Base-by-base conservation (phyloP, 1,140 invertebrate genomes). In the Macrocentrus cingulum region DNA sequence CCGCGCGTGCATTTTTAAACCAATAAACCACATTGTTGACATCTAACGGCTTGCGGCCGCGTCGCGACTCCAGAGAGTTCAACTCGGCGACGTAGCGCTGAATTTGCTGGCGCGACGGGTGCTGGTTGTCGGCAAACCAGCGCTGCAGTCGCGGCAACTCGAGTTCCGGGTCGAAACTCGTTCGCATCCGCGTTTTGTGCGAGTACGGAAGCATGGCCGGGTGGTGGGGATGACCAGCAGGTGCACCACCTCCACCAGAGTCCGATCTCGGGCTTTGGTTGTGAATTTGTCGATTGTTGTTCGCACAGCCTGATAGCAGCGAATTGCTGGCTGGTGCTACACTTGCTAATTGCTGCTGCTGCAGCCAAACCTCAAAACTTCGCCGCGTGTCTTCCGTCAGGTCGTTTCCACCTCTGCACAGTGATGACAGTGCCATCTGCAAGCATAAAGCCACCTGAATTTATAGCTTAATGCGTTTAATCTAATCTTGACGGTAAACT, bases 11-110 rank as follows among this genome's bases (percentile, higher is more conserved):
- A 74, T 99, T 98, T 78, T 98, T 99, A 75, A 99, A 98, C 96
- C 96, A 98, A 75, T 98, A 98, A 16, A 98, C 95, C 8, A 99
- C 94, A 74, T 99, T 99, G 70, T 97, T 97, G 1, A 97, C 88
- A 77, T 99, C 95, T 18, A 98, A 81, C 0, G 94, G 94, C 70
- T 97, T 97, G 36, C 93, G 82, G 6, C 95, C 95, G 59, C 92
- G 84, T 11, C 96, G 83, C 29, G 94, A 97, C 66, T 97, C 94
- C 42, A 97, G 76, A 34, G 88, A 87, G 73, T 98, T 98, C 49
- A 98, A 80, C 71, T 98, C 94, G 45, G 91, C 87, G 11, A 98
- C 93, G 76, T 96, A 98, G 63, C 94, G 90, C 67, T 97, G 92
- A 72, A 98, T 97, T 81, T 97, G 92, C 67, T 94, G 91, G 55